Conservation (phyloP, 2,888 invertebrate genomes). For the Ametastegia equiseti region DNA sequence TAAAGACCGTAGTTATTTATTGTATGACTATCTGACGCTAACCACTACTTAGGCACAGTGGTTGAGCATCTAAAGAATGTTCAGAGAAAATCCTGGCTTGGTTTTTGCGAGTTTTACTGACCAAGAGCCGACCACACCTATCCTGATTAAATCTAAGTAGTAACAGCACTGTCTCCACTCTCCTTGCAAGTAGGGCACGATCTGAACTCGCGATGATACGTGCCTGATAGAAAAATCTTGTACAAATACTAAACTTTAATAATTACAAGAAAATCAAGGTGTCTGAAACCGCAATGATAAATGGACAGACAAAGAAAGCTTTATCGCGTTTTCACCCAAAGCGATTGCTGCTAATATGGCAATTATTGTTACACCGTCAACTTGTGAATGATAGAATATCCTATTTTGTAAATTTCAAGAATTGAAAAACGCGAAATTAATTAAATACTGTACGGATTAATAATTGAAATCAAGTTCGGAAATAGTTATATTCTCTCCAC, state of each 20-base stretch:
- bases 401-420: no score
- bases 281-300: background rate
- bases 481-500: slow-evolving; percentile 15
- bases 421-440: no score
- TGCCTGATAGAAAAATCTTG: background rate
- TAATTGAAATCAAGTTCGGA: background rate
- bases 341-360: no score
- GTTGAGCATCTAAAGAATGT: background rate
- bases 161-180: slow-evolving; percentile 3
- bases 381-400: no score
- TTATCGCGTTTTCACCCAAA: background rate
- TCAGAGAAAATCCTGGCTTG: slow-evolving; percentile 1
- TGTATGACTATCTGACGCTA: background rate
- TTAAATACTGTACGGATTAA: no score
- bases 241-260: background rate
- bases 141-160: background rate
- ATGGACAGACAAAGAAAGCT: background rate
- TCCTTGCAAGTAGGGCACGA: background rate
- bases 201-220: background rate
- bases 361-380: no score
- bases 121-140: background rate
- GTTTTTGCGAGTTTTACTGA: background rate
- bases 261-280: background rate
- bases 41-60: background rate
- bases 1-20: background rate